These are phyloP conservation scores for Kryptolebias ocellatus DNA, from an alignment of 2,797 vertebrate genomes.

Conservation along the genomic window DNA sequence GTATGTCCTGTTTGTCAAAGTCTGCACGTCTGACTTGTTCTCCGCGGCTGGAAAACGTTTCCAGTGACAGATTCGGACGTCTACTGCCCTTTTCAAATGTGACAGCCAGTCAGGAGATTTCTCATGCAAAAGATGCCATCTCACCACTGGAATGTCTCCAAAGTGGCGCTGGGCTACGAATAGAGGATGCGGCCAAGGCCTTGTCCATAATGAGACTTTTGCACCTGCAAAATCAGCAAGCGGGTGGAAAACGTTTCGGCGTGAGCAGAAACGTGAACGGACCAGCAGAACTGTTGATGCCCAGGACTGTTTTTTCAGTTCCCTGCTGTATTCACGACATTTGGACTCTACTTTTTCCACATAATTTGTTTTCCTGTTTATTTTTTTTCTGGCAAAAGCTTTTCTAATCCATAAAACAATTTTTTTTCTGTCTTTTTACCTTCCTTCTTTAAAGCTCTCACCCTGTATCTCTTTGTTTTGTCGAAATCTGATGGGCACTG, in stretches of 20 bases:
- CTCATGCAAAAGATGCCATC: neutral
- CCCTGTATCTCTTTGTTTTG: slow-evolving; percentile 2
- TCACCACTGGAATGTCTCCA: neutral
- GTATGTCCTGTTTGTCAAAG: neutral
- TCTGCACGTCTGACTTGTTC: neutral
- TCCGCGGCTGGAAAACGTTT: neutral
- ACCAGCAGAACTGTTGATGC: too few species aligned
- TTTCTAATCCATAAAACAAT: too few species aligned
- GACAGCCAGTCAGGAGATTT: slow-evolving; percentile 1
- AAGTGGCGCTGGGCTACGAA: neutral
- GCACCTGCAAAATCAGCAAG: neutral
- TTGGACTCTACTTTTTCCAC: too few species aligned
- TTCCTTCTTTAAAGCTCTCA: too few species aligned
- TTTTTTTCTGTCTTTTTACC: too few species aligned
- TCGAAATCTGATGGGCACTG: slow-evolving; percentile 4
- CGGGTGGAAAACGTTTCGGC: too few species aligned
- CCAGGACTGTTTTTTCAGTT: too few species aligned
- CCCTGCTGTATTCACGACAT: too few species aligned
- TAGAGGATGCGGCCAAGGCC: neutral
- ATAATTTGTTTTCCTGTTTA: too few species aligned
- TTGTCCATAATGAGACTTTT: neutral
- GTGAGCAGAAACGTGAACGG: too few species aligned
- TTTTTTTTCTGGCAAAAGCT: too few species aligned
- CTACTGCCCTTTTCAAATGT: neutral
- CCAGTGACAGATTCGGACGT: neutral